A percentile compares a stretch with the other conserved stretches of the same genome.
phyloP scores from a whole-genome alignment of 2,113 vertebrate genomes.

The Rhabdomys dilectus region DNA sequence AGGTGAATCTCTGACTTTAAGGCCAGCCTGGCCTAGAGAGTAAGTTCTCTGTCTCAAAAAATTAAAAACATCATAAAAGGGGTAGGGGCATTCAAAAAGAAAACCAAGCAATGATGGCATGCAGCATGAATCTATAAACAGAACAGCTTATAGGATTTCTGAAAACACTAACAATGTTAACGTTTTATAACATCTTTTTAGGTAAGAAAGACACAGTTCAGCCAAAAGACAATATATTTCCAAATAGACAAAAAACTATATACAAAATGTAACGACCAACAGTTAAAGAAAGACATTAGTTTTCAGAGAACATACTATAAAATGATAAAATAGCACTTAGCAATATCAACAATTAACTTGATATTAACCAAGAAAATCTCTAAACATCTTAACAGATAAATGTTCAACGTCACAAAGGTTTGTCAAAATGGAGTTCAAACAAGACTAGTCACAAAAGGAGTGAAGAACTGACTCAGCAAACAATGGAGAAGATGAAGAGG shows the following conservation, averaged over 20 bases:
- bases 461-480: background rate
- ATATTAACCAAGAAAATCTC: slow-evolving; percentile 35
- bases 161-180: slow-evolving; percentile 9
- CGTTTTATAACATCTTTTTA: slow-evolving; percentile 17
- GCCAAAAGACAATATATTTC: background rate
- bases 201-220: background rate
- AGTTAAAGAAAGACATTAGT: background rate
- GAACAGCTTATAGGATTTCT: background rate
- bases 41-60: background rate
- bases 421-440: background rate
- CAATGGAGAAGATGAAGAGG: background rate
- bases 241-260: background rate
- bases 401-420: background rate
- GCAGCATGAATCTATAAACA: background rate
- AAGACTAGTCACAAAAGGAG: background rate
- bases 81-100: background rate
- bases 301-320: slow-evolving; percentile 26
- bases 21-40: background rate
- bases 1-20: background rate
- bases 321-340: background rate
- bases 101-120: background rate
- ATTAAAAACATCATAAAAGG: background rate
- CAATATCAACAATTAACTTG: background rate
- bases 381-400: slow-evolving; percentile 37
- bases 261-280: background rate